phyloP scores from a whole-genome alignment of 2,797 vertebrate species.

The Parauchenoglanis ngamensis region DNA sequence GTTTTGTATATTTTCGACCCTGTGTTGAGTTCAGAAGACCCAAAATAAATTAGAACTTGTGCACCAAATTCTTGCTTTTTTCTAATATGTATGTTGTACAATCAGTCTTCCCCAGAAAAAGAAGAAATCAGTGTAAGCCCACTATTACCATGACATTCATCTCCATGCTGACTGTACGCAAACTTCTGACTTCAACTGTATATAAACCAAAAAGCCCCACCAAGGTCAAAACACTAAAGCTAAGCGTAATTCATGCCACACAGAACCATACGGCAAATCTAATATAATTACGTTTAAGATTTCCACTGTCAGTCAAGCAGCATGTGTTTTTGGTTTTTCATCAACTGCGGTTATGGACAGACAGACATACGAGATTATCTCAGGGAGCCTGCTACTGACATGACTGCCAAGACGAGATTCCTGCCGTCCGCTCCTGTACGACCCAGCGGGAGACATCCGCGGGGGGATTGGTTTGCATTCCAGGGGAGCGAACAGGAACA shows the following conservation, averaged over 20 bases:
- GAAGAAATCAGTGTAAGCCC: no score
- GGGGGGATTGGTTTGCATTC: slow-evolving; percentile 11
- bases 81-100: no score
- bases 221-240: background rate
- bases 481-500: slow-evolving; percentile 31
- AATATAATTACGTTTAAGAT: background rate
- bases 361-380: slow-evolving; percentile 31
- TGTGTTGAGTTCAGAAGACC: no score
- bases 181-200: no score
- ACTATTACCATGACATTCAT: no score
- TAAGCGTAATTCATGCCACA: slow-evolving; percentile 4
- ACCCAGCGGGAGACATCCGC: slow-evolving; percentile 29
- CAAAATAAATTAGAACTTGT: no score
- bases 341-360: slow-evolving; percentile 37
- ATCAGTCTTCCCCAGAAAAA: no score
- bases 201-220: background rate
- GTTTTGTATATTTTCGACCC: no score
- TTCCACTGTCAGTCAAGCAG: slow-evolving; percentile 21
- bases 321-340: slow-evolving; percentile 48
- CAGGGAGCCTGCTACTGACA: slow-evolving; percentile 26
- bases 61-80: no score
- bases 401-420: slow-evolving; percentile 42
- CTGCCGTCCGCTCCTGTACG: slow-evolving; percentile 1
- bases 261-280: background rate
- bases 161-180: no score